Conservation (phyloP, 2,888 invertebrate genomes). For the Pheosia gnoma region DNA sequence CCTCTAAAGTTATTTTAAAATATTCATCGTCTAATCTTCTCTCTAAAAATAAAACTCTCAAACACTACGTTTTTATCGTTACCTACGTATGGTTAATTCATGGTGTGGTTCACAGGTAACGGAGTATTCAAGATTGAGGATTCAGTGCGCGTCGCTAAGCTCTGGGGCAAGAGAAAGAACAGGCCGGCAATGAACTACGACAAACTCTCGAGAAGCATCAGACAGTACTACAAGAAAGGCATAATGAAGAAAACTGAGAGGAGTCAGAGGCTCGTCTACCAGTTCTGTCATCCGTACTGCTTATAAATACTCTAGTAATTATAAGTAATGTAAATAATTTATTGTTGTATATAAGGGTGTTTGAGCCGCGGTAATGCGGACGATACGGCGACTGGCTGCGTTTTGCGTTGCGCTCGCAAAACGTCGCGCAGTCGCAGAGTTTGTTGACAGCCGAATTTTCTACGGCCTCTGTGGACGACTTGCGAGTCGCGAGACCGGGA, state of each 20-base stretch:
- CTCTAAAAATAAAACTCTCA: constrained; percentile 40
- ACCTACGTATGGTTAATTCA: constrained; percentile 64
- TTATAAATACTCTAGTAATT: constrained; percentile 82
- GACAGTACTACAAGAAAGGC: constrained; percentile 99
- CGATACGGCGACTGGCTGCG: constrained; percentile 60
- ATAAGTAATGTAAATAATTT: constrained; percentile 58
- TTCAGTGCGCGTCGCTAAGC: constrained; percentile 97
- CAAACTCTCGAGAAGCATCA: constrained; percentile 97
- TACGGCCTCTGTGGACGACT: constrained; percentile 40
- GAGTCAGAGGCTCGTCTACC: constrained; percentile 98
- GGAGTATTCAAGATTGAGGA: constrained; percentile 99
- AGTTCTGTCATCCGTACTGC: constrained; percentile 98
- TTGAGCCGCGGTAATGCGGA: constrained; percentile 81
- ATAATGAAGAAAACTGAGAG: constrained; percentile 99
- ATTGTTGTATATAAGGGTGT: constrained; percentile 61
- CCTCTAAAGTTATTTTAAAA: constrained; percentile 23
- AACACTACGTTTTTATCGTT: constrained; percentile 30
- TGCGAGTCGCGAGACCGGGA: constrained; percentile 47
- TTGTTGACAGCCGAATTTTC: constrained; percentile 59
- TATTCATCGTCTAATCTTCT: constrained; percentile 28
- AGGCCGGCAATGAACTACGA: constrained; percentile 99
- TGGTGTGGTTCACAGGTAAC: constrained; percentile 79
- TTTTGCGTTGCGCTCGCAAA: constrained; percentile 66
- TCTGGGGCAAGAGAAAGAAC: constrained; percentile 99
- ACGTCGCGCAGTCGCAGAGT: constrained; percentile 59